Conservation (phyloP, 2,797 vertebrate genomes). For the Acanthopagrus latus region DNA sequence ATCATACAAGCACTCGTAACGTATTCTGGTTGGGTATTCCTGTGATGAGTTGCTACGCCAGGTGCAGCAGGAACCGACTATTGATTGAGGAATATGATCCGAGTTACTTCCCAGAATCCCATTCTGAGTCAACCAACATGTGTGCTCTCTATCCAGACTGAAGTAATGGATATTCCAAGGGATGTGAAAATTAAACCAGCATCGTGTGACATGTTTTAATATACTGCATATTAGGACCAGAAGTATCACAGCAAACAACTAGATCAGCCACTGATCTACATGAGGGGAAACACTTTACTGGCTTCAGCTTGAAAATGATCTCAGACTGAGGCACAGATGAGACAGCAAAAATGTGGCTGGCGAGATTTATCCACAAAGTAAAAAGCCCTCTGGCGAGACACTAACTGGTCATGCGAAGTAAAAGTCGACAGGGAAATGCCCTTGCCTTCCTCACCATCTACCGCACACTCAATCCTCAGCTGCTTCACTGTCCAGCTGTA, state of each 20-base stretch:
- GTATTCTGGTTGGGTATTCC: background rate
- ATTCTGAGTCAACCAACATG: constrained; percentile 13
- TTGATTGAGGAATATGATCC: constrained; percentile 25
- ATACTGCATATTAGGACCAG: constrained; percentile 6
- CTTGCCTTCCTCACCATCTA: constrained; percentile 38
- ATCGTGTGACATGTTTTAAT: background rate
- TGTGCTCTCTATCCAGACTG: background rate
- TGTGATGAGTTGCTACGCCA: background rate
- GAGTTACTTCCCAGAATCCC: constrained; percentile 34
- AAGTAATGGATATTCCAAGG: background rate
- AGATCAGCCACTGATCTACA: background rate
- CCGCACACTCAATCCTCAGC: constrained; percentile 61
- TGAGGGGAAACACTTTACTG: background rate
- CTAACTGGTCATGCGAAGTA: constrained; percentile 45
- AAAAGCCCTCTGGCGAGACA: constrained; percentile 37
- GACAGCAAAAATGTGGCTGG: constrained; percentile 24
- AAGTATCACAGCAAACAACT: background rate
- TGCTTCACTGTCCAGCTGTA: constrained; percentile 56
- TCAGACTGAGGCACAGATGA: constrained; percentile 32
- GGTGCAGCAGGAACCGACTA: background rate
- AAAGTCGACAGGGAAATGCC: constrained; percentile 50
- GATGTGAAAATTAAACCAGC: constrained; percentile 16
- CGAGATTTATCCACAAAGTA: constrained; percentile 51
- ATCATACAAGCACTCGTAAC: constrained; percentile 14
- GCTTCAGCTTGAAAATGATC: constrained; percentile 11